phyloP scores from a whole-genome alignment of 2,797 vertebrate genomes.

The Gadopsis bispinosus region DNA sequence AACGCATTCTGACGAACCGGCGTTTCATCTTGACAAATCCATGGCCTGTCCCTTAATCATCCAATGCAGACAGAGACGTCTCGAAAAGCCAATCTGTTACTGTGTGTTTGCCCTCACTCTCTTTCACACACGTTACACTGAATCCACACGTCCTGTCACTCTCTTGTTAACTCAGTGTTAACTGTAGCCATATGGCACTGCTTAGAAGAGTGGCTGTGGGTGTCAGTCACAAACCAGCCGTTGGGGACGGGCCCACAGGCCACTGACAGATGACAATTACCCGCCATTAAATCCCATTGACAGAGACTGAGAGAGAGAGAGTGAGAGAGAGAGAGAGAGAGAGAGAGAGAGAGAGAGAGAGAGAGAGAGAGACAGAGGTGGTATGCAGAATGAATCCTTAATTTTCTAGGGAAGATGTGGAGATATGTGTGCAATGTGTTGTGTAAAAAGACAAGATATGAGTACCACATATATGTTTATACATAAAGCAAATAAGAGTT shows the following conservation, averaged over 20 bases:
- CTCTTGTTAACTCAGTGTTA: conserved; percentile 32
- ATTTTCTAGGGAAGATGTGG: neutral
- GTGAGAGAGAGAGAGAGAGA: neutral
- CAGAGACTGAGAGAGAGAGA: conserved; percentile 31
- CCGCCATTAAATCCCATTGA: conserved; percentile 69
- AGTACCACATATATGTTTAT: neutral
- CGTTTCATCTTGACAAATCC: conserved; percentile 28
- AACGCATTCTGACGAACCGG: conserved; percentile 9
- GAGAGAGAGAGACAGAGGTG: neutral
- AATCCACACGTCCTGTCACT: conserved; percentile 42
- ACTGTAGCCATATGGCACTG: conserved; percentile 68
- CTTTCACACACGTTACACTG: conserved; percentile 36
- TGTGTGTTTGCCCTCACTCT: conserved; percentile 36
- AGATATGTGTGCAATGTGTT: neutral
- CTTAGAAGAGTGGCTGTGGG: conserved; percentile 59
- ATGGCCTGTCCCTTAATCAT: conserved; percentile 21
- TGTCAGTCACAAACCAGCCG: conserved; percentile 70
- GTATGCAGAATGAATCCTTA: conserved; percentile 17
- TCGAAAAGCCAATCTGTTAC: conserved; percentile 32
- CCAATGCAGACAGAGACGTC: conserved; percentile 21
- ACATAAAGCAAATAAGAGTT: neutral
- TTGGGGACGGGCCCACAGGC: conserved; percentile 66
- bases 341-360: conserved; percentile 19
- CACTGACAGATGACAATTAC: conserved; percentile 79
- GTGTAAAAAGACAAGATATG: neutral